Percentiles rank a stretch among this genome's conserved stretches.
phyloP scores from a whole-genome alignment of 2,113 vertebrate genomes.

The Coptodon bakossiorum region DNA sequence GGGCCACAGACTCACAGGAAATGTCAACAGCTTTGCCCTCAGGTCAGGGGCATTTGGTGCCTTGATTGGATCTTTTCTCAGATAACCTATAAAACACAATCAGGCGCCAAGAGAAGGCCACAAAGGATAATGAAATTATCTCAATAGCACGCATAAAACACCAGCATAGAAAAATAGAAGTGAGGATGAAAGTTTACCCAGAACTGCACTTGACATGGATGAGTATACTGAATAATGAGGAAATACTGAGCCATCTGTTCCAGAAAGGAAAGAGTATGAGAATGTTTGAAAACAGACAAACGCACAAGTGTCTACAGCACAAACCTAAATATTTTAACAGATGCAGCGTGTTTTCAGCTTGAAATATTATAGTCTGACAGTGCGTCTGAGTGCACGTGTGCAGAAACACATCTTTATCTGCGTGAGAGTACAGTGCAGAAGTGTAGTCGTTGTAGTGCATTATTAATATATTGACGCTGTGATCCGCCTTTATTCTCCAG shows the following conservation, averaged over 20 bases:
- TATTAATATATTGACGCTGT: background rate
- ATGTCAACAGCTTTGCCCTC: conserved; percentile 29
- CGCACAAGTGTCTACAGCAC: background rate
- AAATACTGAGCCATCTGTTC: background rate
- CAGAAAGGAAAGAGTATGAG: background rate
- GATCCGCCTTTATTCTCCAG: background rate
- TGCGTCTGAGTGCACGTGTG: background rate
- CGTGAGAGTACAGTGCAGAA: background rate
- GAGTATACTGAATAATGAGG: conserved; percentile 13
- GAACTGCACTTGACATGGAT: background rate
- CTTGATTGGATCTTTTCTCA: conserved; percentile 41
- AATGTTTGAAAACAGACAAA: background rate
- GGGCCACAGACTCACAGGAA: conserved; percentile 33
- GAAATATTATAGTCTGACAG: background rate
- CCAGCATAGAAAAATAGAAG: background rate
- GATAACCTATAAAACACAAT: conserved; percentile 39
- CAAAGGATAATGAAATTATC: conserved; percentile 28
- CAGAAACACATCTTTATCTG: background rate
- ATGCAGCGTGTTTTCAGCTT: background rate
- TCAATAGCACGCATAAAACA: background rate
- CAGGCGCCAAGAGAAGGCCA: background rate
- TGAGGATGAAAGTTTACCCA: background rate
- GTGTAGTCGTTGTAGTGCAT: background rate
- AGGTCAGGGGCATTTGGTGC: conserved; percentile 14
- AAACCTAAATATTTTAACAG: background rate